A percentile compares a stretch with the other conserved stretches of the same genome.
These are phyloP conservation scores for Phrixothrix hirtus DNA, from an alignment of 2,888 invertebrate species.

Conservation along the genomic window DNA sequence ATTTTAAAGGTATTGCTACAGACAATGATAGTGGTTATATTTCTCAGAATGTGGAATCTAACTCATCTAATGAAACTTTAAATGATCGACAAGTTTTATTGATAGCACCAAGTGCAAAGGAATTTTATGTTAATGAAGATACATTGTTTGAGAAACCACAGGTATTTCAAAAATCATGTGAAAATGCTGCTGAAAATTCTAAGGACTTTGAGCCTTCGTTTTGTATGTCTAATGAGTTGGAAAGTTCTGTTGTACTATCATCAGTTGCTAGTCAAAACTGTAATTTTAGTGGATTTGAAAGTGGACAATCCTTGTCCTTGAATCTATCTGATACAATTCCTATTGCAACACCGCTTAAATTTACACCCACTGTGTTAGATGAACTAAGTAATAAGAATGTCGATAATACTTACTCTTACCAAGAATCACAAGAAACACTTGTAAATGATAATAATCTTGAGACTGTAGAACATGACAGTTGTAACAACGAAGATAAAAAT, in stretches of 20 bases:
- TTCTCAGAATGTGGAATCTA: constrained; percentile 51
- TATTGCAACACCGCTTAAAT: constrained; percentile 24
- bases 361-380: background rate
- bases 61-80: constrained; percentile 34
- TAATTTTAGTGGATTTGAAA: constrained; percentile 39
- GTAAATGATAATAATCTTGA: background rate
- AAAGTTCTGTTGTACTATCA: constrained; percentile 33
- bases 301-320: constrained; percentile 31
- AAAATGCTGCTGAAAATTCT: constrained; percentile 21
- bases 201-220: constrained; percentile 32
- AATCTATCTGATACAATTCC: constrained; percentile 36
- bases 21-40: constrained; percentile 54
- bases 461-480: no score
- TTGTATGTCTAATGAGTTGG: constrained; percentile 29
- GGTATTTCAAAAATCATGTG: constrained; percentile 16
- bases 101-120: constrained; percentile 22
- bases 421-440: background rate
- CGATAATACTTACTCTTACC: background rate
- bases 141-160: constrained; percentile 50
- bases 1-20: constrained; percentile 28
- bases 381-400: background rate
- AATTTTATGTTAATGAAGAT: constrained; percentile 49
- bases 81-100: constrained; percentile 33
- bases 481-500: background rate
- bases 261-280: constrained; percentile 34